Base-by-base conservation (phyloP, 2,888 invertebrate genomes). In the Orthonevra nobilis region DNA sequence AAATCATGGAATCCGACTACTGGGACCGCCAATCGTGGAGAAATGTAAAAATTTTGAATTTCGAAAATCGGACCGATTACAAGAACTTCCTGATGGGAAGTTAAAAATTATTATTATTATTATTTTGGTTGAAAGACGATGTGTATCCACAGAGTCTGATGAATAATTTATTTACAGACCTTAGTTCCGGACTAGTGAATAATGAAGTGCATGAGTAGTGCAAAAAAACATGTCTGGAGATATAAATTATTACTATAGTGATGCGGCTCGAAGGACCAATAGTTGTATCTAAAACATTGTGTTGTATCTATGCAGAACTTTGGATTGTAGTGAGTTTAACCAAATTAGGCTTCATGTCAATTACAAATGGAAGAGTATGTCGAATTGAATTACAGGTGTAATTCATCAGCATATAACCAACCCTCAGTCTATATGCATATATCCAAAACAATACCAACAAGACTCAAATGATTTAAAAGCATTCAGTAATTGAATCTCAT, bases 391-490 rank as follows among this genome's bases (percentile, higher is more conserved):
- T 79, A 73, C 79, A 79, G 79, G 79, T 79, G 79, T 79, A 79
- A 73, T 79, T 72, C 79, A 48, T 73, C 79, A 79, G 79, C 34
- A 40, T 42, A 66, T 5, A 52, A 17, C 23, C 10, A 63, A 44
- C 52, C 70, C 70, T 36, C n/a, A n/a, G n/a, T n/a, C n/a, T n/a
- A n/a, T n/a, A n/a, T n/a, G n/a, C n/a, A n/a, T n/a, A n/a, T n/a
- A n/a, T 20, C 34, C 15, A 23, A 66, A 66, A 73, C 73, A 73
- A 66, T 73, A 36, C 32, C 73, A 61, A 64, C 64, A 64, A 73
- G 73, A 72, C 79, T 61, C 72, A 79, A 79, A 79, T 79, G 79
- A 73, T 79, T 79, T 79, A 79, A 79, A 79, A 79, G 79, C 79
- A 46, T 73, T 68, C 19, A 20, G 66, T 79, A 79, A 79, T 79